Percentiles rank a stretch among this genome's conserved stretches.
These are phyloP conservation scores for Anguilla anguilla DNA, from an alignment of 2,797 vertebrate genomes.

Conservation along the genomic window DNA sequence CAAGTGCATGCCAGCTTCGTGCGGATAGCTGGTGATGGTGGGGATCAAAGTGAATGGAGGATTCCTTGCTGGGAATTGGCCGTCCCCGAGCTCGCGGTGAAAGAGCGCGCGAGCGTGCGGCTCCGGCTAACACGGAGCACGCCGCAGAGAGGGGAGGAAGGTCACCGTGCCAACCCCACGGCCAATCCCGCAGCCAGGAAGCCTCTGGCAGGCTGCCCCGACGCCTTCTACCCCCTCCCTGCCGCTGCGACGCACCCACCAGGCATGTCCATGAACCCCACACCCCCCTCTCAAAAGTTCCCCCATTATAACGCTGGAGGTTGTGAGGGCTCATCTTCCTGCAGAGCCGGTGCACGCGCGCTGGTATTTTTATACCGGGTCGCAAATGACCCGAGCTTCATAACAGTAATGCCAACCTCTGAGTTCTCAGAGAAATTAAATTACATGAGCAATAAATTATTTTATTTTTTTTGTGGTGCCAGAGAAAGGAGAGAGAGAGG, in stretches of 20 bases:
- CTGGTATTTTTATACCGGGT: conserved; percentile 74
- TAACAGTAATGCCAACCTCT: conserved; percentile 83
- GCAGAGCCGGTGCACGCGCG: conserved; percentile 57
- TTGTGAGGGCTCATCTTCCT: conserved; percentile 79
- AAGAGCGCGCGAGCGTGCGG: neutral
- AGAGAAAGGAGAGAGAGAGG: conserved; percentile 67
- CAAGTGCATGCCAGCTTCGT: conserved; percentile 16
- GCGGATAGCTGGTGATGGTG: conserved; percentile 24
- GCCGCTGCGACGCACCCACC: conserved; percentile 60
- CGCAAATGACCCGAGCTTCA: conserved; percentile 78
- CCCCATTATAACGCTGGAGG: conserved; percentile 21
- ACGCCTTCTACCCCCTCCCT: conserved; percentile 60
- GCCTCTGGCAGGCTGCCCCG: conserved; percentile 54
- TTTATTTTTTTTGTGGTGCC: conserved; percentile 58
- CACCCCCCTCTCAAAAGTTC: conserved; percentile 31
- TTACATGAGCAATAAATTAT: conserved; percentile 81
- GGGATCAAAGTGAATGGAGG: conserved; percentile 29
- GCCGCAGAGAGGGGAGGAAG: conserved; percentile 43
- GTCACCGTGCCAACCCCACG: conserved; percentile 49
- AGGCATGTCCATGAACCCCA: conserved; percentile 56
- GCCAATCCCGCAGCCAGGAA: conserved; percentile 46
- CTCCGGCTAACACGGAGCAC: neutral
- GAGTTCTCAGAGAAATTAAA: conserved; percentile 75
- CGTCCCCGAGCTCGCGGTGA: neutral
- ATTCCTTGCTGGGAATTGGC: conserved; percentile 29